These are phyloP conservation scores for Molossus alvarezi DNA, from an alignment of 2,797 vertebrate genomes.

Conservation along the genomic window DNA sequence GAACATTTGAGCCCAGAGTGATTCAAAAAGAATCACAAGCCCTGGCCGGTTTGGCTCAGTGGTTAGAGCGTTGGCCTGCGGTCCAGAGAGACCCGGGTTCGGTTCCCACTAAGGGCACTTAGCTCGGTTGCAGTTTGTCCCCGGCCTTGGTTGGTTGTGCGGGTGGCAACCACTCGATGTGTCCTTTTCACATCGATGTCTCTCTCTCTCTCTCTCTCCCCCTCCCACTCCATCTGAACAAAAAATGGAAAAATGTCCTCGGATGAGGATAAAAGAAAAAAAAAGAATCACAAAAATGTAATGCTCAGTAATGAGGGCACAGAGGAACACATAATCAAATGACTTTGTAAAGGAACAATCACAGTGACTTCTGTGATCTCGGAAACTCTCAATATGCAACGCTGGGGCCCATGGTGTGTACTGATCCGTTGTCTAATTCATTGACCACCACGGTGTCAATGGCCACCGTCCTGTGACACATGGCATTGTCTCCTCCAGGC, in stretches of 20 bases:
- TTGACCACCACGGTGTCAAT: neutral
- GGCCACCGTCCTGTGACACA: neutral
- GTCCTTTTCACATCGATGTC: too few relatives aligned
- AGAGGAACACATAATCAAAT: neutral
- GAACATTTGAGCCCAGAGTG: neutral
- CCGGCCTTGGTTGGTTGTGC: too few relatives aligned
- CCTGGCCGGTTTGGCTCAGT: too few relatives aligned
- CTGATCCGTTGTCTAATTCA: neutral
- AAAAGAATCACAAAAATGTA: neutral
- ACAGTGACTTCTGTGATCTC: neutral
- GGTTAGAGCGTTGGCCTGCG: too few relatives aligned
- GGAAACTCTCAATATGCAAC: neutral
- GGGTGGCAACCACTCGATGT: too few relatives aligned
- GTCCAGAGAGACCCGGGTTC: too few relatives aligned
- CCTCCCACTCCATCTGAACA: too few relatives aligned
- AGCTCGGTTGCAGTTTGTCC: too few relatives aligned
- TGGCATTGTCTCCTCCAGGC: neutral
- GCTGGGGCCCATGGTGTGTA: rapidly evolving
- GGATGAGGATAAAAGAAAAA: too few relatives aligned
- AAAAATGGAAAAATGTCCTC: too few relatives aligned
- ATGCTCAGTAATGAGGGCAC: neutral
- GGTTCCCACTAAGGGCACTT: too few relatives aligned
- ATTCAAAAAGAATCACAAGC: neutral
- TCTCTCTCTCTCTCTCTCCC: too few relatives aligned
- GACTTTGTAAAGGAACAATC: neutral